Percentiles rank a stretch among this genome's conserved stretches.
Conservation (phyloP, 2,113 vertebrate species). For the Tetrao urogallus region DNA sequence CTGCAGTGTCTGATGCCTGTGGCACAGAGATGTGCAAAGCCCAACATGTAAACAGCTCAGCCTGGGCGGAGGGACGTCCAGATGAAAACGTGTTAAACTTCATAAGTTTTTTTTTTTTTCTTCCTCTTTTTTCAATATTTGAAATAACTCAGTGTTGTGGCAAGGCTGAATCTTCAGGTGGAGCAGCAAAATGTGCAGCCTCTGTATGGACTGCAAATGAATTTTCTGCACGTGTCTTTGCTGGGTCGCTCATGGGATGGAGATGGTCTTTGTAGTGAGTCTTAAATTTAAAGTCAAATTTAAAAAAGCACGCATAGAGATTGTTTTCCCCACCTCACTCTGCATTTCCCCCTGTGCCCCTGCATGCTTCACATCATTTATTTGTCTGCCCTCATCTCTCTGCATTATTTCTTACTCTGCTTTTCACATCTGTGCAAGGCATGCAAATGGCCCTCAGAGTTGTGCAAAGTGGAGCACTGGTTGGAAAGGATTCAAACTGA, state of each 20-base stretch:
- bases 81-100: background rate
- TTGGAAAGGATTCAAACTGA: background rate
- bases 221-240: background rate
- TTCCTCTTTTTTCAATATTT: background rate
- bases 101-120: background rate
- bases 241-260: background rate
- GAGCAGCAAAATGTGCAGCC: background rate
- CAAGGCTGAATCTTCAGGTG: background rate
- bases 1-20: background rate
- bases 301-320: rapidly evolving
- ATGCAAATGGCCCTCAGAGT: background rate
- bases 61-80: background rate
- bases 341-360: background rate
- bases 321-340: background rate
- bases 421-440: background rate
- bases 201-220: rapidly evolving
- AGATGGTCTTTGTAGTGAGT: background rate
- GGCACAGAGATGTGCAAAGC: background rate
- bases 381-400: background rate
- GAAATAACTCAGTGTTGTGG: background rate
- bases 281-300: background rate
- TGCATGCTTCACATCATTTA: background rate
- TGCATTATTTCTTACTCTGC: background rate
- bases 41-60: background rate
- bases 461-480: background rate